Evolutionary conservation across 2,797 vertebrate genomes (phyloP), one percentile per base, ranked within the genome.

Genomic region (Argyrosomus regius): DNA sequence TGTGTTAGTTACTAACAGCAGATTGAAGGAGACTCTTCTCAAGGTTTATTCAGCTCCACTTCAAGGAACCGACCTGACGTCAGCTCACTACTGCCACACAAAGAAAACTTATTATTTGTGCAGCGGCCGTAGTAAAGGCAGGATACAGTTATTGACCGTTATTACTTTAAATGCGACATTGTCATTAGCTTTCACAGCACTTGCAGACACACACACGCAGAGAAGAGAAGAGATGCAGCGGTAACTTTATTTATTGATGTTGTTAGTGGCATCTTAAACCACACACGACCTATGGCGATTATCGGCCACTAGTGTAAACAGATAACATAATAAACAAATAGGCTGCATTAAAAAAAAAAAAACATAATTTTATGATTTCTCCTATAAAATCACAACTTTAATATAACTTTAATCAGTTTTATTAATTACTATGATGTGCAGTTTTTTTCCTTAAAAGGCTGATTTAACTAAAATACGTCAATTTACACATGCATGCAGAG

Each of bases 41-140:
- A 96, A 96, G 97, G 96, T 97, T 97, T 96, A 96, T 97, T 96
- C 97, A 96, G 97, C 96, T 96, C 96, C 97, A 96, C 97, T 97
- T 97, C 96, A 97, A 97, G 96, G 96, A 97, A 96, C 96, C 95
- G 92, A 95, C 96, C 97, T 98, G 97, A 98, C 97, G 97, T 98
- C 97, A 98, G 93, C 95, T 95, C 90, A 92, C 95, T 94, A 92
- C 96, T 93, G 94, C 93, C 94, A 93, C 94, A 96, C 96, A 96
- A 96, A 95, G 95, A 96, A 94, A 96, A 97, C 95, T 97, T 96
- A 84, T 94, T 95, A 96, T 97, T 97, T 97, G 88, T 92, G 82
- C 91, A 88, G 90, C 89, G 85, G 87, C 89, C 62, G 82, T 71
- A 66, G 83, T 78, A 71, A 82, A 82, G 72, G 62, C 49, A 52